A percentile compares a stretch with the other conserved stretches of the same genome.
These are phyloP conservation scores for Pseudococcus jackbeardsleyi DNA, from an alignment of 2,888 invertebrate genomes.

Conservation along the genomic window DNA sequence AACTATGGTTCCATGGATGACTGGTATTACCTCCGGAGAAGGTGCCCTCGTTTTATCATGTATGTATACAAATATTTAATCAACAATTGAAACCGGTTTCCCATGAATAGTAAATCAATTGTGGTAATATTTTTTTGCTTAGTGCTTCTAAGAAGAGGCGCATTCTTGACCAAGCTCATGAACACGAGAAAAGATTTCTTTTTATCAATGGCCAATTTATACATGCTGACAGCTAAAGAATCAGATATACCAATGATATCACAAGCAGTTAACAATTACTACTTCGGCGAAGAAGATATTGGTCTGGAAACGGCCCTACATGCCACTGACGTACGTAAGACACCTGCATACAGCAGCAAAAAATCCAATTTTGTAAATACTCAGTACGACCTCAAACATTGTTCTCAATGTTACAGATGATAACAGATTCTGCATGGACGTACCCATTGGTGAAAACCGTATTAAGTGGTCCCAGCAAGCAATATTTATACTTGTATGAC, in stretches of 20 bases:
- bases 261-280: neutral
- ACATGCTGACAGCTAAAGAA: neutral
- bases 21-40: slow-evolving; percentile 61
- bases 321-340: neutral
- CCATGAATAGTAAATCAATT: neutral
- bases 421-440: neutral
- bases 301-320: slow-evolving; percentile 71
- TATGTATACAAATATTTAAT: neutral
- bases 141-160: neutral
- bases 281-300: neutral
- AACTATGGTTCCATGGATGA: slow-evolving; percentile 50
- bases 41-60: neutral
- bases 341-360: too few species aligned
- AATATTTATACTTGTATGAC: neutral
- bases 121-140: neutral
- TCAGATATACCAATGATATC: neutral
- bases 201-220: neutral
- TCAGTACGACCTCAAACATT: too few species aligned
- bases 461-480: too few species aligned
- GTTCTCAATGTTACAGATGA: neutral
- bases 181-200: neutral
- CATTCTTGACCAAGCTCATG: neutral
- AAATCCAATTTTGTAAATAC: neutral
- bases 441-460: neutral
- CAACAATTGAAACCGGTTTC: neutral